A percentile compares a stretch with the other conserved stretches of the same genome.
Evolutionary conservation across 2,113 vertebrate species (phyloP).

Genomic region (Struthidea cinerea): DNA sequence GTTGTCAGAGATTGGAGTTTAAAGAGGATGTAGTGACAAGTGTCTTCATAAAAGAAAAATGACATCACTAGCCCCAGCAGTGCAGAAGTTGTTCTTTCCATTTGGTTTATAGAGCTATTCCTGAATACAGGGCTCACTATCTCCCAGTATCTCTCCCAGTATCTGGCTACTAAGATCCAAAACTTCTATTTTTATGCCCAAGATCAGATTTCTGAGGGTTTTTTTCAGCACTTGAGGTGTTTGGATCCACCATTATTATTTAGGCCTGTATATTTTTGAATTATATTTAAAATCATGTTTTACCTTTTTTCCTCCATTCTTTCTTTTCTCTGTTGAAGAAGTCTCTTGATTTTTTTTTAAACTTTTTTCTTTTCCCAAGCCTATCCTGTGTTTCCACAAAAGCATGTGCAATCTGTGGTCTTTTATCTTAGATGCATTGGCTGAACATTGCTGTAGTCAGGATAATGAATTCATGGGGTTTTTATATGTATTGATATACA

Average conservation of each 20-base stretch:
- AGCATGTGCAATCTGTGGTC: background rate
- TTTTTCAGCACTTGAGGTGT: background rate
- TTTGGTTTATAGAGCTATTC: background rate
- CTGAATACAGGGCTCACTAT: background rate
- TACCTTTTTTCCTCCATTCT: background rate
- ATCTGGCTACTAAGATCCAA: background rate
- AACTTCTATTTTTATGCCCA: background rate
- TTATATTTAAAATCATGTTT: background rate
- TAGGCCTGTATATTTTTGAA: background rate
- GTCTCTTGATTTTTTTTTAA: background rate
- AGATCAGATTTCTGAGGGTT: background rate
- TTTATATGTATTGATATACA: background rate
- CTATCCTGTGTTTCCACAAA: background rate
- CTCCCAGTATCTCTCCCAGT: background rate
- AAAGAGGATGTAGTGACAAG: background rate
- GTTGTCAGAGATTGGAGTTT: background rate
- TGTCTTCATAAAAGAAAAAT: background rate
- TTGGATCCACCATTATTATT: background rate
- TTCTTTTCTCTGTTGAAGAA: background rate
- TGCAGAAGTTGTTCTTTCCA: background rate
- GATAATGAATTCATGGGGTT: background rate
- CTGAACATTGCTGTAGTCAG: background rate
- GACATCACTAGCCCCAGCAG: fast-evolving
- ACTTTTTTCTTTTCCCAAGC: background rate
- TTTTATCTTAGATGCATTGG: background rate